These are phyloP conservation scores for Gadus chalcogrammus DNA, from an alignment of 2,113 vertebrate species.

Conservation along the genomic window DNA sequence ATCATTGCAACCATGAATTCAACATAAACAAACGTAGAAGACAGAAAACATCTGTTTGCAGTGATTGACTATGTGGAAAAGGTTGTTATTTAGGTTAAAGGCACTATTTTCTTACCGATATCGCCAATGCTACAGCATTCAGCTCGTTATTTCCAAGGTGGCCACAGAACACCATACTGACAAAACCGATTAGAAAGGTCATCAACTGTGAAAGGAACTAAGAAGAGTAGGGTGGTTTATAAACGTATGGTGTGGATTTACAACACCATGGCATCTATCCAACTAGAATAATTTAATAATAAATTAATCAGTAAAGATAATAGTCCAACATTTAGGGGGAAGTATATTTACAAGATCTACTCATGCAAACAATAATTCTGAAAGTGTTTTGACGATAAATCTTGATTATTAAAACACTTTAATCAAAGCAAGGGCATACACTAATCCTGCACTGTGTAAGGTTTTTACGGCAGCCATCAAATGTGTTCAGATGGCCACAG, in stretches of 20 bases:
- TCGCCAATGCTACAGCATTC: conserved; percentile 77
- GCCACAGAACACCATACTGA: conserved; percentile 91
- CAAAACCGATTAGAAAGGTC: conserved; percentile 81
- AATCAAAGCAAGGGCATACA: no score
- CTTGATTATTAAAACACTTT: no score
- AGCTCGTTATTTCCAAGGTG: conserved; percentile 85
- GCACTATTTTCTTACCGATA: conserved; percentile 68
- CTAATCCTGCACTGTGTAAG: no score
- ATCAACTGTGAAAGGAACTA: conserved; percentile 86
- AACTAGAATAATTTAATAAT: conserved; percentile 13
- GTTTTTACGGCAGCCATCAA: no score
- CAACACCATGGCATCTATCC: background rate
- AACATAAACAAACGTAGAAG: background rate
- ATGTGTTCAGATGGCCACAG: no score
- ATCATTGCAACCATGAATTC: background rate
- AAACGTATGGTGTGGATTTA: no score
- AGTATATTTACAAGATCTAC: no score
- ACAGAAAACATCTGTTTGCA: background rate
- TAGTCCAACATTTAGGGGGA: no score
- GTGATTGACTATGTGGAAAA: background rate
- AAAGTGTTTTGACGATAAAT: no score
- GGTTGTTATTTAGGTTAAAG: background rate
- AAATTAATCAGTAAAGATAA: background rate
- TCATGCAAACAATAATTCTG: no score
- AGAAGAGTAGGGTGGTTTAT: conserved; percentile 6